A percentile compares a stretch with the other conserved stretches of the same genome.
Conservation (phyloP, 1,140 invertebrate genomes). For the Drosophila orosa region DNA sequence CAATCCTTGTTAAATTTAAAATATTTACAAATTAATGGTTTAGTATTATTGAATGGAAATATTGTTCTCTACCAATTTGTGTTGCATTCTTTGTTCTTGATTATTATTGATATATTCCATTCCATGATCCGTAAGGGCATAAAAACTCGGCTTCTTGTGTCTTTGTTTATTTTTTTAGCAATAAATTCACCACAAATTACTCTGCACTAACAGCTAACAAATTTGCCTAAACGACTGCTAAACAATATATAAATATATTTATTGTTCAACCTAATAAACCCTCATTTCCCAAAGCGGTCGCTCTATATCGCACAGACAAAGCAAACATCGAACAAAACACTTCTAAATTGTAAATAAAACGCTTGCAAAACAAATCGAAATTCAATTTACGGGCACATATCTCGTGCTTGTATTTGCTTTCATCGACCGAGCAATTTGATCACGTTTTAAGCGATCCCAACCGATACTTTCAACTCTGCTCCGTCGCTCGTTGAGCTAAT, state of each 20-base stretch:
- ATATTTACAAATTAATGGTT: too few species aligned
- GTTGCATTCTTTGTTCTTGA: too few species aligned
- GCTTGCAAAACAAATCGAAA: conserved; percentile 30
- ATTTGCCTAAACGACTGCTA: not conserved
- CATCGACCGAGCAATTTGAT: conserved; percentile 43
- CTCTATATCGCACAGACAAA: not conserved
- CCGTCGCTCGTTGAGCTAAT: conserved; percentile 55
- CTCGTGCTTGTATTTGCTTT: conserved; percentile 31
- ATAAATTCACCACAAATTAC: not conserved
- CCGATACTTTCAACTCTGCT: conserved; percentile 26
- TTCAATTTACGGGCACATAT: conserved; percentile 36
- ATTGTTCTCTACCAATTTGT: too few species aligned
- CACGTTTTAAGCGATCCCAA: conserved; percentile 56
- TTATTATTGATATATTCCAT: too few species aligned
- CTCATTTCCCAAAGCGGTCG: not conserved
- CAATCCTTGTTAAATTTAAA: too few species aligned
- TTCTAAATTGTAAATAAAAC: conserved; percentile 34
- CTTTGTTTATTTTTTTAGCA: too few species aligned
- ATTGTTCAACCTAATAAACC: not conserved
- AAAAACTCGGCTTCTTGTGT: too few species aligned
- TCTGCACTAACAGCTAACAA: not conserved
- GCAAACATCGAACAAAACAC: conserved; percentile 1
- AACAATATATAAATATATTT: not conserved
- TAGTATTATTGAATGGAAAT: too few species aligned
- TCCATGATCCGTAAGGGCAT: too few species aligned